Evolutionary conservation across 2,113 vertebrate genomes (phyloP), one percentile per base, ranked within the genome.

Genomic region (Podocnemis expansa): DNA sequence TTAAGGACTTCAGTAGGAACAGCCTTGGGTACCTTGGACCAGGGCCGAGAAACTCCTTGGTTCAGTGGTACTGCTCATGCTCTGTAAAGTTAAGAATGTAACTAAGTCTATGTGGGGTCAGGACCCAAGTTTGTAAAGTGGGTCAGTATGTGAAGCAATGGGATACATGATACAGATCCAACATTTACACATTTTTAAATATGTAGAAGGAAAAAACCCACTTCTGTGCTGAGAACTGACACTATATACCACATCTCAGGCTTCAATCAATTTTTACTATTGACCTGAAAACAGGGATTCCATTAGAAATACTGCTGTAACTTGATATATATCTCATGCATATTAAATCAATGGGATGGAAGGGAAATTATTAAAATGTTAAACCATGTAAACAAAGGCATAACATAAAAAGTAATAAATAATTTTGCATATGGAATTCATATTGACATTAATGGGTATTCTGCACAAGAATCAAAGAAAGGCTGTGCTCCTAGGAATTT

Each of bases 251-350:
- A 95, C 0, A 0, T 67, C 82, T 86, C 81, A 92, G 89, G 80
- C 84, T 60, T 85, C 80, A 14, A 24, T 95, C 91, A 96, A 95
- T 92, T 95, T n/a, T 93, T 91, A 87, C 29, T 93, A 90, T 95
- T 96, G 91, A 96, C 95, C 93, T 97, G 95, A 96, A 97, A 97
- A 95, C 91, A 94, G 79, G 88, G 96, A 95, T 96, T 97, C 93
- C 91, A 89, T 43, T 96, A 91, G 95, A 96, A 96, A 97, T 93
- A 93, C 94, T 97, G 96, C 84, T 90, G 96, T 91, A 93, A 89
- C 31, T 93, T 95, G 93, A 94, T 92, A 96, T 29, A 22, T 88
- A 90, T 94, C 93, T 95, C 87, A 43, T 78, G 88, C 78, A 88
- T 78, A 27, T 90, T 87, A 90, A 95, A 96, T 93, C 54, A 17